These are phyloP conservation scores for Mythimna albipuncta DNA, from an alignment of 2,888 invertebrate species.

Conservation along the genomic window DNA sequence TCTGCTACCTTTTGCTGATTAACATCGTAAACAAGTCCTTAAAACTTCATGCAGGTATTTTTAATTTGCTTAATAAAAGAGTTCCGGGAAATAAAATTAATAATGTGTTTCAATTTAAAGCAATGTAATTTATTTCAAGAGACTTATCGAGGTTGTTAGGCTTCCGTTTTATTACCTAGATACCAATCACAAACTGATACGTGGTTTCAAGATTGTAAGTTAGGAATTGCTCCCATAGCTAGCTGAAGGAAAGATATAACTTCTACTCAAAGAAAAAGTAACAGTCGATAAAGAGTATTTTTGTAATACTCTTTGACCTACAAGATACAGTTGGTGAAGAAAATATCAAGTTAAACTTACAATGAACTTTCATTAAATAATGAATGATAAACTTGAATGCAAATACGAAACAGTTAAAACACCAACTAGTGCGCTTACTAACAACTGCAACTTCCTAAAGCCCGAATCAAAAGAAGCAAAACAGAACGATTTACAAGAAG, in stretches of 20 bases:
- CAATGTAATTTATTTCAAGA: constrained; percentile 4
- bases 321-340: background rate
- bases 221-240: too few species aligned
- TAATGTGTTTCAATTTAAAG: constrained; percentile 31
- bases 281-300: background rate
- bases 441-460: background rate
- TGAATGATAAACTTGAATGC: background rate
- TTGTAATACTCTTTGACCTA: background rate
- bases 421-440: background rate
- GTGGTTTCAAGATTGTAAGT: background rate
- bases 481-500: background rate
- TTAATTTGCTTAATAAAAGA: constrained; percentile 22
- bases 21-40: constrained; percentile 7
- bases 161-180: constrained; percentile 9
- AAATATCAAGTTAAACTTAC: too few species aligned
- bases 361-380: too few species aligned
- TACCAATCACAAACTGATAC: background rate
- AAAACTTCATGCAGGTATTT: constrained; percentile 22
- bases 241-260: too few species aligned
- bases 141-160: constrained; percentile 7
- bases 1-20: background rate
- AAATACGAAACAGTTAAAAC: background rate
- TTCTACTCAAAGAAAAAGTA: too few species aligned
- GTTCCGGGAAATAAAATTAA: constrained; percentile 31
- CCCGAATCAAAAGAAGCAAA: background rate